Evolutionary conservation across 2,797 vertebrate genomes (phyloP).

Genomic region (Atherinosoma microstoma): DNA sequence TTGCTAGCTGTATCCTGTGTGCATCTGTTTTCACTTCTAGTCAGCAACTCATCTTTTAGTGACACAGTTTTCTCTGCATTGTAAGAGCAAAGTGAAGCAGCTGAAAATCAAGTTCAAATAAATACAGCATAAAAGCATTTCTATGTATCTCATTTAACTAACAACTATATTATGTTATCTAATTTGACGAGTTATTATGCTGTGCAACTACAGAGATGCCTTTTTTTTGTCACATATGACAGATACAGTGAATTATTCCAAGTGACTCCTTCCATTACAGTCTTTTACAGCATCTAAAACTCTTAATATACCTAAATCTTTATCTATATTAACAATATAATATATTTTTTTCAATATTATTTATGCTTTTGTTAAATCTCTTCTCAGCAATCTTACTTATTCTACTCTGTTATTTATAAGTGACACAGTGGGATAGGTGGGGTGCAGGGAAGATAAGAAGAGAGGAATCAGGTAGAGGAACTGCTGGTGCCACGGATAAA

Average conservation of each 20-base stretch:
- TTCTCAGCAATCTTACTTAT: conserved; percentile 16
- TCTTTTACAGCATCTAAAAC: conserved; percentile 29
- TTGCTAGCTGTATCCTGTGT: background rate
- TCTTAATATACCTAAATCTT: conserved; percentile 13
- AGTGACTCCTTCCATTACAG: background rate
- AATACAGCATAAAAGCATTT: background rate
- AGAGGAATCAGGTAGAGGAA: conserved; percentile 16
- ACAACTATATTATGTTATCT: conserved; percentile 4
- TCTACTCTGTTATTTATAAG: conserved; percentile 36
- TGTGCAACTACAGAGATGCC: background rate
- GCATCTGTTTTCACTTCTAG: conserved; percentile 10
- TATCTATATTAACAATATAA: conserved; percentile 25
- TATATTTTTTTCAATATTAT: conserved; percentile 3
- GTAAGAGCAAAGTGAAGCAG: conserved; percentile 32
- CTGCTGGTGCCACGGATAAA: conserved; percentile 42
- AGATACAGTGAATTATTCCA: background rate
- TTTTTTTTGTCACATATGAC: background rate
- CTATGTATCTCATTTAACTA: background rate
- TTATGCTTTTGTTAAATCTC: conserved; percentile 4
- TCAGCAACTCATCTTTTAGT: background rate
- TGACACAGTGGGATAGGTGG: conserved; percentile 27
- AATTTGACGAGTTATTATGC: background rate
- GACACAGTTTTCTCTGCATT: conserved; percentile 4
- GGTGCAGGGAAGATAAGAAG: conserved; percentile 23
- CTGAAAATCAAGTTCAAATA: conserved; percentile 1